Conservation (phyloP, 30 jellyfish, hydroid and myxozoan species). For the Nemopilema nomurai region DNA sequence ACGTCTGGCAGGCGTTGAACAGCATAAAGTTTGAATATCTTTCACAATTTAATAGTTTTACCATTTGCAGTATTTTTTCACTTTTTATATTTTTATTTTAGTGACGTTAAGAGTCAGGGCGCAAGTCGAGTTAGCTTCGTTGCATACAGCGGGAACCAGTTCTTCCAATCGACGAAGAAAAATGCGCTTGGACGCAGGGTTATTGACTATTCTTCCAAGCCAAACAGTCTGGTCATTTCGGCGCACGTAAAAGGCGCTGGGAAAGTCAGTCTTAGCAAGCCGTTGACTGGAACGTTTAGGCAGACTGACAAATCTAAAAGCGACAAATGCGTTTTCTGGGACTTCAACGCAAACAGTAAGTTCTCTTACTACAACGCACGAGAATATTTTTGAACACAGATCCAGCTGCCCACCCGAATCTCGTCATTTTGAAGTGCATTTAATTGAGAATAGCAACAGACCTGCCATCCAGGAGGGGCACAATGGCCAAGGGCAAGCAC, state of each 20-base stretch:
- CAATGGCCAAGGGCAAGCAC: no score
- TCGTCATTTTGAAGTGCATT: no score
- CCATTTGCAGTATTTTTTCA: not conserved
- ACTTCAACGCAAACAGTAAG: constrained; percentile 62
- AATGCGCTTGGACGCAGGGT: constrained; percentile 36
- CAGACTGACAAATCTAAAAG: not conserved
- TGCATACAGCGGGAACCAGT: constrained; percentile 47
- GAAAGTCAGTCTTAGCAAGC: constrained; percentile 25
- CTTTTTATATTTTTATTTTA: not conserved
- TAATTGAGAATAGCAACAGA: no score
- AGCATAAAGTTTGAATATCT: no score
- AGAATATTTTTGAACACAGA: not conserved
- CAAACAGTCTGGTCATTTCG: constrained; percentile 54
- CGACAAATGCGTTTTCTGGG: constrained; percentile 75
- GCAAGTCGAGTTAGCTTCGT: constrained; percentile 55
- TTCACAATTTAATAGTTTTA: no score
- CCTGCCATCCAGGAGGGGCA: no score
- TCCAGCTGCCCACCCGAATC: no score
- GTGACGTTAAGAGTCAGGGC: constrained; percentile 7
- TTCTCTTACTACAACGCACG: not conserved
- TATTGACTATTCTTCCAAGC: not conserved
- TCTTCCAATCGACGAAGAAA: constrained; percentile 48
- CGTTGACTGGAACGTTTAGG: constrained; percentile 45
- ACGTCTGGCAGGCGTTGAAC: no score
- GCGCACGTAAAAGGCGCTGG: constrained; percentile 48